phyloP scores from a whole-genome alignment of 2,888 invertebrate genomes.

The Cheilosia soror region DNA sequence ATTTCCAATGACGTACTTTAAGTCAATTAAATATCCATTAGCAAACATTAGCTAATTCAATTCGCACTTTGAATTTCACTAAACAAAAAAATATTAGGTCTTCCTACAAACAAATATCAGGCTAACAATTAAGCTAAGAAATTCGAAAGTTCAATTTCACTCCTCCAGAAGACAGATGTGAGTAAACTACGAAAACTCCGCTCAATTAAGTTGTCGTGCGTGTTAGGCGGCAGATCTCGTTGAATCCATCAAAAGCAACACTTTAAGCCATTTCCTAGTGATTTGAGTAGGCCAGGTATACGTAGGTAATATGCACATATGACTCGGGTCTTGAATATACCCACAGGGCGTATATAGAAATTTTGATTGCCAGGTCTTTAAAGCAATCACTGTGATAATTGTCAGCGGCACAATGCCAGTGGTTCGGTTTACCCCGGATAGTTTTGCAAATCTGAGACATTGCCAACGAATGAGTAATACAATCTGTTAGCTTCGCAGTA shows the following conservation, averaged over 20 bases:
- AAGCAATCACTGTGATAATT: conserved; percentile 47
- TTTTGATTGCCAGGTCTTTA: conserved; percentile 50
- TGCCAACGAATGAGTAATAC: conserved; percentile 48
- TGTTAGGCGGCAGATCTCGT: conserved; percentile 9
- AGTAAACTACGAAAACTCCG: neutral
- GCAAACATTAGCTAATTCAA: neutral
- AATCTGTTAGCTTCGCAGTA: conserved; percentile 15
- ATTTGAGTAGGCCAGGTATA: neutral
- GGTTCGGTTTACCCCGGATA: conserved; percentile 23
- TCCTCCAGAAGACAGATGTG: neutral
- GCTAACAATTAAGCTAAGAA: neutral
- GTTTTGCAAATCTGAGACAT: conserved; percentile 33
- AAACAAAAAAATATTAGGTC: neutral
- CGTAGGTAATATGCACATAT: neutral
- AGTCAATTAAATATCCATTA: too few species aligned
- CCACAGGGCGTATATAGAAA: conserved; percentile 22
- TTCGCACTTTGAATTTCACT: neutral
- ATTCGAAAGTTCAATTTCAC: conserved; percentile 1
- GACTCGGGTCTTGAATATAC: conserved; percentile 3
- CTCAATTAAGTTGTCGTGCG: neutral
- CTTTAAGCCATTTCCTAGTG: conserved; percentile 13
- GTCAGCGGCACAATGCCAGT: conserved; percentile 35
- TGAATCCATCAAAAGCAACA: conserved; percentile 27
- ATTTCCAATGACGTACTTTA: too few species aligned
- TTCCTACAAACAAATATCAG: neutral